phyloP scores from a whole-genome alignment of 2,888 invertebrate genomes.

The Chrysopilus asiliformis region DNA sequence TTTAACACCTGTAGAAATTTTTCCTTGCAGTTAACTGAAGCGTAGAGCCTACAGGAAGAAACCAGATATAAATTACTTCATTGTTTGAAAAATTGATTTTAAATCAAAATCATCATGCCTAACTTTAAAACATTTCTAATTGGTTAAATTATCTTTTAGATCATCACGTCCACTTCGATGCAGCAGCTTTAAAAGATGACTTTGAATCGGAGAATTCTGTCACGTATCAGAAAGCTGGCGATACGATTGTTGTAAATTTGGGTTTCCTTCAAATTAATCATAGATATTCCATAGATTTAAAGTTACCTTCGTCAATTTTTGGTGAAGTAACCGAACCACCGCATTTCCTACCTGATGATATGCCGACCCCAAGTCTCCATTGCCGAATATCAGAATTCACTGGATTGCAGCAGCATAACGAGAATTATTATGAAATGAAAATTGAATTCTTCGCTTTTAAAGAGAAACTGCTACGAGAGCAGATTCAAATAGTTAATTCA shows the following conservation, averaged over 20 bases:
- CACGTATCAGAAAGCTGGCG: constrained; percentile 34
- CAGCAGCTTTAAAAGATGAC: constrained; percentile 28
- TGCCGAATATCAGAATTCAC: constrained; percentile 33
- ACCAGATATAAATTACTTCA: too few species aligned
- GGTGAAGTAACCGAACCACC: constrained; percentile 20
- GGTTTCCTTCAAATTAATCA: constrained; percentile 36
- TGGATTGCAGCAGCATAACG: constrained; percentile 27
- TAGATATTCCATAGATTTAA: constrained; percentile 33
- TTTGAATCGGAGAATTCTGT: constrained; percentile 31
- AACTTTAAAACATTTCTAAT: too few species aligned
- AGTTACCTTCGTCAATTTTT: constrained; percentile 28
- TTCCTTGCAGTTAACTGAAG: too few species aligned
- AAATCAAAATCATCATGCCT: too few species aligned
- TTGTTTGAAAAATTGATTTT: too few species aligned
- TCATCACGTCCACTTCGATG: constrained; percentile 36
- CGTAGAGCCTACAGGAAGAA: too few species aligned
- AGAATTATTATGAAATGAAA: constrained; percentile 34
- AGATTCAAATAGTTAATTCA: constrained; percentile 30
- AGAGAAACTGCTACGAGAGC: constrained; percentile 34
- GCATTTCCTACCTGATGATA: constrained; percentile 25
- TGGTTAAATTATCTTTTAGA: constrained; percentile 25
- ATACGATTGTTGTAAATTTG: constrained; percentile 31
- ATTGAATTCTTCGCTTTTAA: constrained; percentile 37
- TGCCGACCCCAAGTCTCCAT: constrained; percentile 31
- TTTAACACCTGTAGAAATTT: too few species aligned